Evolutionary conservation across 1,140 invertebrate genomes (phyloP), one percentile per base, ranked within the genome.

Genomic region (Grapholita molesta): DNA sequence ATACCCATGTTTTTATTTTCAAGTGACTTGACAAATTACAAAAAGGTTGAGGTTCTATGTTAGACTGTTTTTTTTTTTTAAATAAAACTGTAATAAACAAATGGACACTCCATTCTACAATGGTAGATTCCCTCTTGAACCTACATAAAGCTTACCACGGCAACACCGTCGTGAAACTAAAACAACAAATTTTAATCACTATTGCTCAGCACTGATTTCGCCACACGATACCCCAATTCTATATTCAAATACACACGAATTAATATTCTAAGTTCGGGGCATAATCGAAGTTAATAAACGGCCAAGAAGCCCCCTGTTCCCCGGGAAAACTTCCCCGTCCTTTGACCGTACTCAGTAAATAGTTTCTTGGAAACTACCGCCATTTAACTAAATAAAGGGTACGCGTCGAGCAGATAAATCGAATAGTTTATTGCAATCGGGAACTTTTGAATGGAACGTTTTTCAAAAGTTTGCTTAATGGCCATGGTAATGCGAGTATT

Each of bases 371-470:
- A 28, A 61, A 61, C 55, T 61, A 61, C 55, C 55, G 55, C 55
- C 55, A 61, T 61, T 61, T 61, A 61, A 61, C 55, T 61, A 61
- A 61, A 61, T 61, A 61, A 61, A 61, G 55, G 55, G 24, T 52
- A 52, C 42, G 55, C 25, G 28, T 30, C 24, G 55, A 61, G 28
- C 24, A 32, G 55, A 61, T 61, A 61, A 61, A 61, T 61, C 55
- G 55, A 61, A 61, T 61, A 61, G 55, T 61, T 61, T 61, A 61
- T 61, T 61, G 55, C 55, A 0, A 48, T 30, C 24, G 55, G 8
- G 25, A 28, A 28, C 12, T 28, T 4, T 4, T 28, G 55, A 61
- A 61, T 61, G 55, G 55, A 28, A 30, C 55, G 55, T 61, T 61
- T 61, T 61, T 61, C 25, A 61, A 61, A 61, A 61, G 55, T 61